Evolutionary conservation across 2,797 vertebrate genomes (phyloP), one percentile per base, ranked within the genome.

Genomic region (Chelon labrosus): DNA sequence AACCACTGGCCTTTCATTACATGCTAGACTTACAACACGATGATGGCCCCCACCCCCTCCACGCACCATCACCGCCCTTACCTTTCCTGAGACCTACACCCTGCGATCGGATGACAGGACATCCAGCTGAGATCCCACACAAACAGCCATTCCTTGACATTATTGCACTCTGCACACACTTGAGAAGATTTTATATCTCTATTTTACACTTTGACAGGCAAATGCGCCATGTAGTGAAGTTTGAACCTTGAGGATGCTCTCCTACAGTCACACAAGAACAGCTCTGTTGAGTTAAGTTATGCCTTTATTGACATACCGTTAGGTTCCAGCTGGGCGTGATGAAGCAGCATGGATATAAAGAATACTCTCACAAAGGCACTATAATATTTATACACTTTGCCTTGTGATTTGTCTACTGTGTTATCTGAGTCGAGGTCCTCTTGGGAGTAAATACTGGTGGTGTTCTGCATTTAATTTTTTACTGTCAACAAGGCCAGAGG

Each of bases 81-180:
- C 96, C 97, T 97, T 95, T 95, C 93, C 94, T 94, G 94, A 94
- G 93, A 95, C 94, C 95, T 95, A 96, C 69, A 96, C 91, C 92
- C 94, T 93, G 91, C 90, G 89, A 93, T 93, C 92, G 80, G 77
- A 85, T 14, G 69, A 70, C 7, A 35, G 17, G 82, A 84, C 68
- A 79, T 86, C 57, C 67, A 69, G 72, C 73, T 75, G 80, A 78
- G 74, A 84, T 74, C 85, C 80, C 77, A 66, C 79, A 79, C 51
- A 79, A 81, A 70, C 65, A 60, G 57, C 44, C 63, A 53, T 27
- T 75, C 59, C 39, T 49, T 39, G 17, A 64, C 41, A 69, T 17
- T 51, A 62, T 10, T 75, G 50, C 51, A 62, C 63, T 61, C 54
- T 12, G 27, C 72, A 68, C 65, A 73, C 70, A 70, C 65, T 75